Evolutionary conservation across 2,113 vertebrate genomes (phyloP).

Genomic region (Gallinago paraguaiae): DNA sequence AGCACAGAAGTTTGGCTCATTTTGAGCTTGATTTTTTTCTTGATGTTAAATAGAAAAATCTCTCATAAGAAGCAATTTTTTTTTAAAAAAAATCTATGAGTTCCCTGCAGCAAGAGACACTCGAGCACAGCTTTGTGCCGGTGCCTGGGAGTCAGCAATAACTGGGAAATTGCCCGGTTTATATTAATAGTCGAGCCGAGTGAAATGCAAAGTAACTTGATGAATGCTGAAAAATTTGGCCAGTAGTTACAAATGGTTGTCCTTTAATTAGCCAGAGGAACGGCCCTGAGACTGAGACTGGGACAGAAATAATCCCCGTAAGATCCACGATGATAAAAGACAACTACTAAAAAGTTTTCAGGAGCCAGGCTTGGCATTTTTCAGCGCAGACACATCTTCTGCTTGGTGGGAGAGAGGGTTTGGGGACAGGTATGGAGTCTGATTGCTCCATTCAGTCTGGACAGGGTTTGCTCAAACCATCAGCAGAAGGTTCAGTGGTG

Average conservation of each 20-base stretch:
- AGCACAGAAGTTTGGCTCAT: neutral
- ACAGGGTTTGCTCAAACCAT: neutral
- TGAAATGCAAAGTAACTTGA: neutral
- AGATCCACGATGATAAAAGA: neutral
- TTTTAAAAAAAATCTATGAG: neutral
- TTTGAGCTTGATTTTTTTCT: neutral
- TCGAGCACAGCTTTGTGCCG: neutral
- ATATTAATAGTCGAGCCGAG: neutral
- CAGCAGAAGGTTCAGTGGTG: neutral
- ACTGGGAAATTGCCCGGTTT: neutral
- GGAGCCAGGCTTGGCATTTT: neutral
- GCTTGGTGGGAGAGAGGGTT: neutral
- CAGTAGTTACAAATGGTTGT: neutral
- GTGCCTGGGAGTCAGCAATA: neutral
- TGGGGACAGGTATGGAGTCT: neutral
- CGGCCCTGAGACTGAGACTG: fast-evolving
- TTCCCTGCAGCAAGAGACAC: neutral
- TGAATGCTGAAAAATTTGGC: neutral
- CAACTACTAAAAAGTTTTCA: neutral
- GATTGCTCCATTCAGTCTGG: neutral
- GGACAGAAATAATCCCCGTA: neutral
- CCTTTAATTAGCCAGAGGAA: neutral
- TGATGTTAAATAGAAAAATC: neutral
- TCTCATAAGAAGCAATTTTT: neutral
- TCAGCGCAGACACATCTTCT: neutral